These are phyloP conservation scores for Brevimyrus niger DNA, from an alignment of 2,113 vertebrate genomes.

Conservation along the genomic window DNA sequence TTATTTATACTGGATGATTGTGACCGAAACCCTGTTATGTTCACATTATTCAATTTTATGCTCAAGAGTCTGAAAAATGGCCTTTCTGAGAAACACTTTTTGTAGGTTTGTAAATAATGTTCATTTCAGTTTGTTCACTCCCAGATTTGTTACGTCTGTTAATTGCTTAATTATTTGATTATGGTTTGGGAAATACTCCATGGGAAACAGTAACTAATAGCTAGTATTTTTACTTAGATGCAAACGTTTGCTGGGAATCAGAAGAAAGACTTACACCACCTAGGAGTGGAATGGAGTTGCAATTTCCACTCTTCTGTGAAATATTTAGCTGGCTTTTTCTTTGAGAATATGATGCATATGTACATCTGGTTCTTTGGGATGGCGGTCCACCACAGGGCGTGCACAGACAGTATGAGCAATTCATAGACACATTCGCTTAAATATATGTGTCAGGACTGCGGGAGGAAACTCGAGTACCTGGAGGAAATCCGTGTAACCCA, in stretches of 20 bases:
- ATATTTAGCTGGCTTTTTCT: neutral
- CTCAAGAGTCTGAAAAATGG: neutral
- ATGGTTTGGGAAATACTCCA: neutral
- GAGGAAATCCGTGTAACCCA: neutral
- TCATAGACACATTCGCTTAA: neutral
- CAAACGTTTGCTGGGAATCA: neutral
- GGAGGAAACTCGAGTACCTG: neutral
- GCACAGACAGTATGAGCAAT: neutral
- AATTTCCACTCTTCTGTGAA: neutral
- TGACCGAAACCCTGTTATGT: neutral
- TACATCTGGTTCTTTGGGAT: neutral
- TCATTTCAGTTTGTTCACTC: neutral
- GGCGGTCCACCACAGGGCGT: neutral
- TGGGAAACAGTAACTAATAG: neutral
- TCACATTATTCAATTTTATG: neutral
- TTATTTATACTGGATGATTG: neutral
- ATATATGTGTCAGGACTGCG: neutral
- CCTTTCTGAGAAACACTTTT: neutral
- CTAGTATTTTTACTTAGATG: neutral
- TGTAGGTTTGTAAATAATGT: neutral
- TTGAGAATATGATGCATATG: neutral
- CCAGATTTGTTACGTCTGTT: neutral
- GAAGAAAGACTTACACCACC: neutral
- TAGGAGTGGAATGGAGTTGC: neutral
- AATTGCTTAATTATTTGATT: neutral